Conservation (phyloP, 92 coral and sea anemone species). For the Montipora capitata region DNA sequence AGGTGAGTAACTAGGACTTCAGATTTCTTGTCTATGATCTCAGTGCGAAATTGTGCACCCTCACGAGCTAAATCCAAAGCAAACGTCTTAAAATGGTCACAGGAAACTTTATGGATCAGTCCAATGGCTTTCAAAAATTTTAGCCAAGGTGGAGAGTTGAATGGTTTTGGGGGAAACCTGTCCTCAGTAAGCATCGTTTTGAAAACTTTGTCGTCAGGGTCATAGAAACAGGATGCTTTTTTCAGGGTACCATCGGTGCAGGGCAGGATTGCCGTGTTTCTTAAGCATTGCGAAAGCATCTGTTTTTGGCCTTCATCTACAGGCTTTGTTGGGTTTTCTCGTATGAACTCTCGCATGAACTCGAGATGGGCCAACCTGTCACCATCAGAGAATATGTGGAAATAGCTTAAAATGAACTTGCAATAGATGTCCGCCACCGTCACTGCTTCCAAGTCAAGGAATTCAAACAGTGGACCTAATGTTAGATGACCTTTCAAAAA, state of each 20-base stretch:
- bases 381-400: conserved; percentile 20
- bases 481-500: conserved; percentile 32
- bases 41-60: conserved; percentile 25
- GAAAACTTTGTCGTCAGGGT: conserved; percentile 72
- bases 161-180: conserved; percentile 76
- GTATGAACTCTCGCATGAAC: conserved; percentile 36
- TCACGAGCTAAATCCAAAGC: conserved; percentile 71
- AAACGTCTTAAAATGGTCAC: conserved; percentile 44
- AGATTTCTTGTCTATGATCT: conserved; percentile 34
- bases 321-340: not conserved
- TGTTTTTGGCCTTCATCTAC: not conserved
- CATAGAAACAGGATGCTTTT: conserved; percentile 66
- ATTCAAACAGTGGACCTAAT: conserved; percentile 42
- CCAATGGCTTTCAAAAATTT: conserved; percentile 68
- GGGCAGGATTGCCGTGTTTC: conserved; percentile 45
- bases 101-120: conserved; percentile 60
- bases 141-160: conserved; percentile 52
- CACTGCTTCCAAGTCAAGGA: conserved; percentile 49
- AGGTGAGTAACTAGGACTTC: conserved; percentile 47
- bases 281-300: conserved; percentile 8
- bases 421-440: conserved; percentile 75
- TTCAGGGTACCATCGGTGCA: conserved; percentile 42
- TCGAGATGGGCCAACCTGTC: conserved; percentile 62
- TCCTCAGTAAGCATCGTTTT: conserved; percentile 46
- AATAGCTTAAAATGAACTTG: conserved; percentile 57